phyloP scores from a whole-genome alignment of 2,888 invertebrate species.

The Dryococelus australis region DNA sequence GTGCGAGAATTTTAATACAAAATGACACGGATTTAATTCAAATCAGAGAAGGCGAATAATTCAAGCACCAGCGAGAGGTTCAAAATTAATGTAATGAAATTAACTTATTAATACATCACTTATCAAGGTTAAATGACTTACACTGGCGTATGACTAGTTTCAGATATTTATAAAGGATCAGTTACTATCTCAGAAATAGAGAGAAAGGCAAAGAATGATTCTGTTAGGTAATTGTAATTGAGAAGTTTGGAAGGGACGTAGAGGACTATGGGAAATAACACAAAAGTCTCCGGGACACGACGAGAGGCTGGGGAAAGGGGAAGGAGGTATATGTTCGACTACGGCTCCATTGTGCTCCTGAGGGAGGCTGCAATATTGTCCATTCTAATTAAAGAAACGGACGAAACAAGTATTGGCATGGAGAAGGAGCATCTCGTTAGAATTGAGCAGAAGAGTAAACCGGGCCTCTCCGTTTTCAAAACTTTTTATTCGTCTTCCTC shows the following conservation, averaged over 20 bases:
- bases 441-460: not conserved
- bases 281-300: not conserved
- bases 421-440: not conserved
- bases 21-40: too few species aligned
- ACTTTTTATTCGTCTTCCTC: not conserved
- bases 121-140: too few species aligned
- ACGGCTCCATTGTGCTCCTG: not conserved
- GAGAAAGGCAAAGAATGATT: too few species aligned
- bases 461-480: not conserved
- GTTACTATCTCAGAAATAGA: too few species aligned
- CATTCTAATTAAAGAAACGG: slow-evolving; percentile 4
- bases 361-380: not conserved
- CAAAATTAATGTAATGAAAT: too few species aligned
- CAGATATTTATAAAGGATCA: too few species aligned
- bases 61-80: too few species aligned
- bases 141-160: too few species aligned
- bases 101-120: too few species aligned
- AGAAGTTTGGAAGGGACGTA: not conserved
- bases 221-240: not conserved
- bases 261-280: not conserved
- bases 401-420: not conserved
- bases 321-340: not conserved
- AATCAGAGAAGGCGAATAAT: too few species aligned
- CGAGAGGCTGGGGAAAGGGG: not conserved
- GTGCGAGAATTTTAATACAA: too few species aligned